A percentile compares a stretch with the other conserved stretches of the same genome.
Conservation (phyloP, 2,113 vertebrate genomes). For the Aphelocoma coerulescens region DNA sequence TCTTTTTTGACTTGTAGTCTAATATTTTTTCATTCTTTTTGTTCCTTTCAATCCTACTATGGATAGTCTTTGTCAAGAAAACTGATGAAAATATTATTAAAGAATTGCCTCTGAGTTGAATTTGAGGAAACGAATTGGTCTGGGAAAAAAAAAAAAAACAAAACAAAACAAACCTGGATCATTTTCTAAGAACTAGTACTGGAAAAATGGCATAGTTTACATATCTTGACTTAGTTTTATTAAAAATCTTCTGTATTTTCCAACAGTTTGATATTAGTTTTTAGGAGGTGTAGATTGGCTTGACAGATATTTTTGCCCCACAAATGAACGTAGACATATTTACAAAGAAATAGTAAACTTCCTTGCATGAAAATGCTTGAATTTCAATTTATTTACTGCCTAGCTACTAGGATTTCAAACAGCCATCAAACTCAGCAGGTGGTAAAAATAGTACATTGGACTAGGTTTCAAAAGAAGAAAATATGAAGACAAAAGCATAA, state of each 20-base stretch:
- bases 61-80: not conserved
- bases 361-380: not conserved
- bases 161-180: not conserved
- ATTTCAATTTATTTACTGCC: not conserved
- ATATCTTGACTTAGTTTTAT: not conserved
- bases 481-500: not conserved
- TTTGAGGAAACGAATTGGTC: not conserved
- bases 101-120: not conserved
- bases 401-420: not conserved
- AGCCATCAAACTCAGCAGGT: not conserved
- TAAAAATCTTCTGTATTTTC: not conserved
- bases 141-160: not conserved
- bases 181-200: not conserved
- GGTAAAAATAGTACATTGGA: not conserved
- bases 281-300: not conserved
- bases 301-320: not conserved
- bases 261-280: not conserved
- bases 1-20: not conserved
- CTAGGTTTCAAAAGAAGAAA: not conserved
- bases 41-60: not conserved
- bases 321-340: not conserved
- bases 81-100: not conserved
- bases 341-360: not conserved
- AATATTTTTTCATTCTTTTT: not conserved
- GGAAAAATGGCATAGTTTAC: not conserved